A percentile compares a stretch with the other conserved stretches of the same genome.
phyloP scores from a whole-genome alignment of 2,113 vertebrate genomes.

The Lophochroa leadbeateri region DNA sequence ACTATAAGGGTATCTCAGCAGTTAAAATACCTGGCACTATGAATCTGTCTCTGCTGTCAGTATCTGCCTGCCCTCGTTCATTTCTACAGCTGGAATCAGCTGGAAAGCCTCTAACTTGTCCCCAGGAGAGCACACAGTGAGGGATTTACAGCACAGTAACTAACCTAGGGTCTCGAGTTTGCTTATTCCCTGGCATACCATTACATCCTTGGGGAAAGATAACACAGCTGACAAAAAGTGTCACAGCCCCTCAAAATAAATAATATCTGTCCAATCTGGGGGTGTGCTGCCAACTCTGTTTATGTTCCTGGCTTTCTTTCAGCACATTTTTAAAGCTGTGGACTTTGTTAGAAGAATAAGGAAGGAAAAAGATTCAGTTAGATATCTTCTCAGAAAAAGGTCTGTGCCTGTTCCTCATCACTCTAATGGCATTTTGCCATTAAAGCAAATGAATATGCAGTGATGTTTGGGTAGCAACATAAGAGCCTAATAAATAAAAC shows the following conservation, averaged over 20 bases:
- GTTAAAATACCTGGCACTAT: background rate
- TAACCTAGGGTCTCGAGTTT: conserved; percentile 10
- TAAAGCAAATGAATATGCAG: background rate
- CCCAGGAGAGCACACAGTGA: background rate
- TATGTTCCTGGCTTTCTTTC: background rate
- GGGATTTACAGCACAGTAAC: conserved; percentile 33
- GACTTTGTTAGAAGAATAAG: background rate
- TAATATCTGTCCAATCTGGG: background rate
- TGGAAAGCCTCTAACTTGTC: background rate
- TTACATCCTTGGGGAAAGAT: conserved; percentile 4
- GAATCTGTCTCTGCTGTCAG: background rate
- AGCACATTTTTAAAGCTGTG: background rate
- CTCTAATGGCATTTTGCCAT: background rate
- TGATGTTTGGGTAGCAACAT: background rate
- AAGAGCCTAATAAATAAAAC: conserved; percentile 23
- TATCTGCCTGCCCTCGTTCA: background rate
- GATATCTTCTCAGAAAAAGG: background rate
- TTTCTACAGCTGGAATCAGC: conserved; percentile 42
- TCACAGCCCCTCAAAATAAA: conserved; percentile 6
- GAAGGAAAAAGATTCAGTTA: background rate
- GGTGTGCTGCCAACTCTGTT: background rate
- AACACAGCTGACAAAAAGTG: conserved; percentile 35
- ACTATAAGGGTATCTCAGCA: background rate
- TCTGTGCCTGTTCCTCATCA: background rate
- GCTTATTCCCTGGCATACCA: conserved; percentile 15